Conservation (phyloP, 2,888 invertebrate genomes). For the Tricholauxania praeusta region DNA sequence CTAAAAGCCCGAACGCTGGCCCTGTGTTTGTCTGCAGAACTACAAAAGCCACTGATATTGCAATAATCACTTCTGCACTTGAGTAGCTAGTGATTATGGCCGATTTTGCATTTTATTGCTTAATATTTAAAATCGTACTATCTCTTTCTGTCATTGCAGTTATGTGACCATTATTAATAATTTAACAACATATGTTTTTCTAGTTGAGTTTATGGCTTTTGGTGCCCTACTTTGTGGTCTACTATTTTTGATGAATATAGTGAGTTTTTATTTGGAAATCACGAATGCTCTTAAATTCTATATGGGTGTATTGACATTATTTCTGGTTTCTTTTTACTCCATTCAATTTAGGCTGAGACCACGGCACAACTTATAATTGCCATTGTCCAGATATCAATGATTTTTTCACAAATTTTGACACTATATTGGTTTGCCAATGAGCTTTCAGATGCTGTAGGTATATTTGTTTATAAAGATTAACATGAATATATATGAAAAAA, state of each 20-base stretch:
- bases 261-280: constrained; percentile 20
- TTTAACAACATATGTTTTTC: constrained; percentile 35
- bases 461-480: too few species aligned
- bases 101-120: not conserved
- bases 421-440: constrained; percentile 48
- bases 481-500: too few species aligned
- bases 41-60: too few species aligned
- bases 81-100: not conserved
- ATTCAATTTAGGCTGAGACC: constrained; percentile 40
- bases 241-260: constrained; percentile 50
- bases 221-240: constrained; percentile 51
- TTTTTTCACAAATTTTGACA: constrained; percentile 45
- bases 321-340: not conserved
- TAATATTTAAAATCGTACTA: not conserved
- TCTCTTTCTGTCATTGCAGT: constrained; percentile 29
- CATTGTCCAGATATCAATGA: constrained; percentile 44
- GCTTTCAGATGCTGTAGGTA: constrained; percentile 41
- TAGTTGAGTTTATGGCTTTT: constrained; percentile 47
- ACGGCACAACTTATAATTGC: constrained; percentile 42
- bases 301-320: constrained; percentile 2
- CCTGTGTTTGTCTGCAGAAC: too few species aligned
- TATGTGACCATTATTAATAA: constrained; percentile 22
- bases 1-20: too few species aligned
- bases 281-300: not conserved
- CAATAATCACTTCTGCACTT: too few species aligned